These are phyloP conservation scores for Halisarca cf. caerulea DNA, from an alignment of 37 sponge, comb jelly and placozoan genomes.

Conservation along the genomic window DNA sequence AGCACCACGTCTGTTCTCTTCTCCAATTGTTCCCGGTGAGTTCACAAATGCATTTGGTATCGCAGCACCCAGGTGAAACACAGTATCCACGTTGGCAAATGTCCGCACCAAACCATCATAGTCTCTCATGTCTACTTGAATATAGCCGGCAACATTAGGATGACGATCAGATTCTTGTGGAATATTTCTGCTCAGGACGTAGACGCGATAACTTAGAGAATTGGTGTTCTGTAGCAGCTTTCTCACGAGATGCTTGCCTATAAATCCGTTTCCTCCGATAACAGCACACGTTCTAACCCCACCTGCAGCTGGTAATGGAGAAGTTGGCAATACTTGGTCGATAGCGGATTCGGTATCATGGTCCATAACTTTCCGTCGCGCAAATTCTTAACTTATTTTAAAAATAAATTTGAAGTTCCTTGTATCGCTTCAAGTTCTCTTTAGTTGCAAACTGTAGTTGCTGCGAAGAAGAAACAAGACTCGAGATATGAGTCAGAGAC, in stretches of 20 bases:
- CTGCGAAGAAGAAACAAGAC: too few species aligned
- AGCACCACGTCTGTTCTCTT: slow-evolving; percentile 34
- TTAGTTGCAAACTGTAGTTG: too few species aligned
- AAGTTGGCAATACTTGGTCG: not conserved
- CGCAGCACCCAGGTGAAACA: slow-evolving; percentile 47
- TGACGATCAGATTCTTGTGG: slow-evolving; percentile 37
- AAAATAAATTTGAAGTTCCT: too few species aligned
- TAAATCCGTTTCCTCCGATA: slow-evolving; percentile 68
- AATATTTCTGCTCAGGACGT: slow-evolving; percentile 58
- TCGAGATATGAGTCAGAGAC: too few species aligned
- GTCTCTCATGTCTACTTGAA: slow-evolving; percentile 74
- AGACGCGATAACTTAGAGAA: slow-evolving; percentile 63
- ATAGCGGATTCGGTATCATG: not conserved
- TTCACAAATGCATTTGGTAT: slow-evolving; percentile 52
- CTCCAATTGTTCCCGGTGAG: slow-evolving; percentile 40
- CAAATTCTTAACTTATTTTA: too few species aligned
- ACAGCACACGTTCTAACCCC: slow-evolving; percentile 56
- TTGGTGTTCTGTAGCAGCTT: slow-evolving; percentile 37
- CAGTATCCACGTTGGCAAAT: slow-evolving; percentile 65
- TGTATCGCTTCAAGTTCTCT: too few species aligned
- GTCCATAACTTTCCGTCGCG: too few species aligned
- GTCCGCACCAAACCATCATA: slow-evolving; percentile 56
- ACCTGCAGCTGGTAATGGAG: too few species aligned
- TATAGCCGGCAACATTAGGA: slow-evolving; percentile 51
- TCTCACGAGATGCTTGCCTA: slow-evolving; percentile 68